These are phyloP conservation scores for Leptinotarsa tumamoca DNA, from an alignment of 2,888 invertebrate species.

Conservation along the genomic window DNA sequence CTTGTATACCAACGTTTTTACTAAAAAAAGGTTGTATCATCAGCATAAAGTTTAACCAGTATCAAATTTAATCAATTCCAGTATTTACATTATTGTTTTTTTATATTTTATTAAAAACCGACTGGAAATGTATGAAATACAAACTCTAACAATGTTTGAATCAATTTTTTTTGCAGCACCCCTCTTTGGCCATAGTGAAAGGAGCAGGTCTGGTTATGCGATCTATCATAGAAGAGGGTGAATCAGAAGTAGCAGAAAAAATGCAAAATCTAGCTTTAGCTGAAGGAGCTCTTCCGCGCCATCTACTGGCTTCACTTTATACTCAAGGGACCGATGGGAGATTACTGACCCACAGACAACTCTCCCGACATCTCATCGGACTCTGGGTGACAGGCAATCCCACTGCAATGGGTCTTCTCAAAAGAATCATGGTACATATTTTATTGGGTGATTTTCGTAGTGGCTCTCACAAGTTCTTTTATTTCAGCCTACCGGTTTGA, in stretches of 20 bases:
- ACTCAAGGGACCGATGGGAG: conserved; percentile 84
- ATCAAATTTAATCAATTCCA: too few species aligned
- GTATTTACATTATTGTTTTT: too few species aligned
- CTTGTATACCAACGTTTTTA: too few species aligned
- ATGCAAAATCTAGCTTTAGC: conserved; percentile 97
- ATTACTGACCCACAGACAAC: conserved; percentile 87
- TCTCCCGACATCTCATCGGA: conserved; percentile 93
- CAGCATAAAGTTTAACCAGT: too few species aligned
- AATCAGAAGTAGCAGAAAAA: conserved; percentile 87
- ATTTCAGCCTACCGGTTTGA: conserved; percentile 88
- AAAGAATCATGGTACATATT: conserved; percentile 83
- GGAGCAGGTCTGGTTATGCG: conserved; percentile 98
- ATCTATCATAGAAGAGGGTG: conserved; percentile 97
- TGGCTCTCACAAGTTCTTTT: not conserved
- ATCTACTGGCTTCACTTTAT: conserved; percentile 91
- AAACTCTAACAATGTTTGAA: too few species aligned
- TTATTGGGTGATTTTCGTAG: not conserved
- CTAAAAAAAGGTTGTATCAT: too few species aligned
- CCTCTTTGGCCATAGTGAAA: conserved; percentile 97
- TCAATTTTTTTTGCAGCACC: conserved; percentile 74
- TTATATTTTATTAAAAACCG: too few species aligned
- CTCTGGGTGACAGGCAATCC: conserved; percentile 97
- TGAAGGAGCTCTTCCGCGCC: conserved; percentile 95
- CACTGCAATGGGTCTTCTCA: conserved; percentile 87
- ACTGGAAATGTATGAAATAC: too few species aligned